Evolutionary conservation across 2,888 invertebrate genomes (phyloP), one percentile per base, ranked within the genome.

Genomic region (Parnassius smintheus): DNA sequence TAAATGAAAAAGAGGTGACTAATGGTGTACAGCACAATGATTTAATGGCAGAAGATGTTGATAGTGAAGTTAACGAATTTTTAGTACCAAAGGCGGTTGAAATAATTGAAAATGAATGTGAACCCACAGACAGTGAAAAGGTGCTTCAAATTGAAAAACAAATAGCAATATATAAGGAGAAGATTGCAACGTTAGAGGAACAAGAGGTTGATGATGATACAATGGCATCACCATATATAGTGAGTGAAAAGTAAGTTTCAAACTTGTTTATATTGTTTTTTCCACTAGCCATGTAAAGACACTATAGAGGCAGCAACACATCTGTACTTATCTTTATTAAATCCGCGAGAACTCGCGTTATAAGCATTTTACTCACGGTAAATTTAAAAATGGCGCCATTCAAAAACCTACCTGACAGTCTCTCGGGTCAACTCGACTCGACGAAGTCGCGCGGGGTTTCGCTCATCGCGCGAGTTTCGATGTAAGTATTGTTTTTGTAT

Each of bases 201-300:
- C 9, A 61, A 42, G 83, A 82, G 68, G 86, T 86, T 2, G 56
- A 50, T 12, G 42, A 62, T 44, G 75, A 84, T 66, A 62, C 61
- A 58, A 41, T 12, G 1, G 25, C 44, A 11, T 83, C 82, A 44
- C 79, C 82, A 8, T 83, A 82, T 64, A 57, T 82, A 42, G 45
- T 63, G 52, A 68, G 77, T 72, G 77, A 80, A 65, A 70, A 60
- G 82, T 82, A 70, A 74, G 78, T 72, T n/a, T n/a, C 13, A 13
- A 10, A 53, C 8, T n/a, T 25, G 25, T 25, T 25, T 25, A 25
- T 25, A 25, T 2, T 25, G 7, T 25, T 25, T 25, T 25, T 25
- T 35, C 35, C 35, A 35, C 35, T 35, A 3, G 4, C 4, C 1
- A 35, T 35, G 35, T 35, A 1, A 35, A 35, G 35, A 35, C 35